Evolutionary conservation across 2,797 vertebrate species (phyloP).

Genomic region (Enteromius mattozi): DNA sequence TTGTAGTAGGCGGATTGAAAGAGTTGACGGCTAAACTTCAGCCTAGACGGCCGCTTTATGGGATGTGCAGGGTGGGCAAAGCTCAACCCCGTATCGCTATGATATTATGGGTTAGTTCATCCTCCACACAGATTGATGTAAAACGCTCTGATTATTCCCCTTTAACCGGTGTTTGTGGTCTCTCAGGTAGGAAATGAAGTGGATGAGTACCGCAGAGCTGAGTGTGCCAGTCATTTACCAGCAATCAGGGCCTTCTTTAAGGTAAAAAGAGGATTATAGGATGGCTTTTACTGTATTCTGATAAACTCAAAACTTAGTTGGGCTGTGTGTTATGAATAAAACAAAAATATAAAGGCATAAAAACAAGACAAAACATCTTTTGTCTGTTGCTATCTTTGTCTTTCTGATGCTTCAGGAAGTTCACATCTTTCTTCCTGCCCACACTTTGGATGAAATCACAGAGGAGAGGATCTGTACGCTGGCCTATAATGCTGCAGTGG

Average conservation of each 20-base stretch:
- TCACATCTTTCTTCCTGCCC: constrained; percentile 65
- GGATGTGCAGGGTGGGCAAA: constrained; percentile 54
- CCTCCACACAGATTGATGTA: neutral
- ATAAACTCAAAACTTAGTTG: neutral
- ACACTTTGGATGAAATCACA: constrained; percentile 63
- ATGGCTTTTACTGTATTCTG: neutral
- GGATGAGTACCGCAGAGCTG: constrained; percentile 50
- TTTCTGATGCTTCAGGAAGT: constrained; percentile 66
- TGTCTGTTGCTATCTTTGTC: neutral
- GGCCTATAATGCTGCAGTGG: constrained; percentile 42
- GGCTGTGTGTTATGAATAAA: neutral
- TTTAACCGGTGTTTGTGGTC: constrained; percentile 16
- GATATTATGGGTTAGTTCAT: constrained; percentile 61
- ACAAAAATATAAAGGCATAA: neutral
- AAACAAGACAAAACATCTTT: neutral
- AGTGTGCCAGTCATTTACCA: constrained; percentile 57
- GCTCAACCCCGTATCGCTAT: constrained; percentile 47
- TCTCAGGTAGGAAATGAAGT: constrained; percentile 60
- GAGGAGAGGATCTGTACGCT: constrained; percentile 58
- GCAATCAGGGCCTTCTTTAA: constrained; percentile 62
- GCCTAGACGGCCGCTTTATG: constrained; percentile 52
- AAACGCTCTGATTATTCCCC: neutral
- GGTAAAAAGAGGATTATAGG: constrained; percentile 38
- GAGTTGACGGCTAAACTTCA: constrained; percentile 58
- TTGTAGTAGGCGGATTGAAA: constrained; percentile 54